Base-by-base conservation (phyloP, 2,888 invertebrate species). In the Acutogordius australiensis region DNA sequence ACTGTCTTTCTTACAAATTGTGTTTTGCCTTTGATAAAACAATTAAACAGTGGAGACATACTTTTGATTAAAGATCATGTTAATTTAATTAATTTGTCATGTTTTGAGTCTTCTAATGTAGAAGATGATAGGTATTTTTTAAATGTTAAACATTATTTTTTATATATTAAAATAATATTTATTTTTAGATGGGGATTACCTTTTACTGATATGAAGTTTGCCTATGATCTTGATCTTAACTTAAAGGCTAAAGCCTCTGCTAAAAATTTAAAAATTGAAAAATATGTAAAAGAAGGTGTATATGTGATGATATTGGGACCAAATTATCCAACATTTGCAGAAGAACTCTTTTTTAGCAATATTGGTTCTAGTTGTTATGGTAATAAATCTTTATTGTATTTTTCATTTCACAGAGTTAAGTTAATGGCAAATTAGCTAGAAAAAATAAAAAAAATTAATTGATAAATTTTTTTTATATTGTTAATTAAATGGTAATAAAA, bases 61-160 rank as follows among this genome's bases (percentile, higher is more conserved):
- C 91, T 97, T 90, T 76, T 97, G 60, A 82, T 99, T 64, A 86
- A 80, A 68, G 97, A 97, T 72, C 97, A 97, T 71, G 81, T 99
- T 65, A 91, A 90, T 71, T 78, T 94, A 74, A 85, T 91, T 77
- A 91, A 90, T 1, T 83, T 97, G 66, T 82, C 84, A 4, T 91
- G 91, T 1, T 82, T 27, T 13, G 28, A 28, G 27, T 29, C 58
- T 29, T 57, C 29, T 28, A 29, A 8, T 18, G 58, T 28, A 8
- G 13, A n/a, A 28, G 29, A 57, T 30, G 58, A 57, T 51, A 23
- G 23, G 4, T n/a, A 13, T 37, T 37, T 37, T 13, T 37, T 37
- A 37, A 37, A 37, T 8, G 44, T 37, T 37, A n/a, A 37, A 37
- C n/a, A 13, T 37, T 13, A 37, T 37, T 37, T 37, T 37, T 13